A percentile compares a stretch with the other conserved stretches of the same genome.
Evolutionary conservation across 2,888 invertebrate genomes (phyloP).

Genomic region (Sepioteuthis lessoniana): DNA sequence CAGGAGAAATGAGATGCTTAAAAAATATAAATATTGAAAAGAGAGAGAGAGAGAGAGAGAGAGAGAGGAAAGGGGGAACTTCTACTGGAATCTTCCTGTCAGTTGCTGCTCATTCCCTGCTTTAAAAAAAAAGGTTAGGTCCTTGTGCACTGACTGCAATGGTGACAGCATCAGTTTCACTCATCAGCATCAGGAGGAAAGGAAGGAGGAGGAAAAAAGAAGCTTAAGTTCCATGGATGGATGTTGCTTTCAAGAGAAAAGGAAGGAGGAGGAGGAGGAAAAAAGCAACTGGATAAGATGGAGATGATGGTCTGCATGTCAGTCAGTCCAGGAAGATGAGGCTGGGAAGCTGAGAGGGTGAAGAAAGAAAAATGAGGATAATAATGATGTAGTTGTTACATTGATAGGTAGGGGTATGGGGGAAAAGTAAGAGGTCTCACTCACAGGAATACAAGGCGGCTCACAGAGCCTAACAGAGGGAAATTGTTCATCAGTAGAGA

Average conservation of each 20-base stretch:
- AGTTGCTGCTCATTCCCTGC: not conserved
- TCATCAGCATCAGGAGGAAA: not conserved
- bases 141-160: not conserved
- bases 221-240: not conserved
- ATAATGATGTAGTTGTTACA: not conserved
- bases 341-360: not conserved
- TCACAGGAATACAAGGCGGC: not conserved
- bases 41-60: not conserved
- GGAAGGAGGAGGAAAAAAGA: not conserved
- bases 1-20: too few relatives aligned
- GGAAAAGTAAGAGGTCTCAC: not conserved
- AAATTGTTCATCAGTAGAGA: not conserved
- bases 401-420: not conserved
- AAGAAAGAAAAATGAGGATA: not conserved
- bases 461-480: not conserved
- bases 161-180: slow-evolving; percentile 17
- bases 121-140: not conserved
- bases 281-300: not conserved
- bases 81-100: not conserved
- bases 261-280: not conserved
- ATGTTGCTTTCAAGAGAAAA: not conserved
- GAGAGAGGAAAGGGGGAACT: not conserved
- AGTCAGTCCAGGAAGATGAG: not conserved
- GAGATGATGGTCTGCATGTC: not conserved
- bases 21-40: too few relatives aligned